Base-by-base conservation (phyloP, 2,113 vertebrate genomes). In the Struthidea cinerea region DNA sequence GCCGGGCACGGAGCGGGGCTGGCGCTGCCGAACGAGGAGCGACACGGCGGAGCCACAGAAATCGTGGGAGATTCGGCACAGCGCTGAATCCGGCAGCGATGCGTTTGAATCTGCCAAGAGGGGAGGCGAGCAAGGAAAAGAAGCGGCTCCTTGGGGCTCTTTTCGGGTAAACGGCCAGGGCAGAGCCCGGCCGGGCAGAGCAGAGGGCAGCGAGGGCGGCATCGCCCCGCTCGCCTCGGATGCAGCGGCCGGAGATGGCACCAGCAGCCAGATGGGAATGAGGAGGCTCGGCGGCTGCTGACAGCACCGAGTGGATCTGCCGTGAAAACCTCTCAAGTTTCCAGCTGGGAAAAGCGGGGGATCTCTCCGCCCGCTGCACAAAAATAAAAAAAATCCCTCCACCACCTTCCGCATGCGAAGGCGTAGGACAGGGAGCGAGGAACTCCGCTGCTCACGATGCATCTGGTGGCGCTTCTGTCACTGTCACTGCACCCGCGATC, bases 401-500 rank as follows among this genome's bases (percentile, higher is more conserved):
- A 74, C 56, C 84, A 69, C 94, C 88, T 95, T 93, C 94, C 95
- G 90, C 96, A 69, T 57, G 92, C 79, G 85, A 95, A 89, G 94
- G 82, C 90, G 92, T 59, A 87, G 77, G 88, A 80, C 24, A 65
- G 86, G 80, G 90, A 92, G 69, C 75, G 56, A 81, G 93, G 93
- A 94, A 93, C 87, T 89, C 87, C 53, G n/a, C 78, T 42, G 92
- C 84, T 93, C 77, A 27, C 63, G 71, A 69, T 63, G 89, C 87
- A 94, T 89, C 86, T 80, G 91, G 89, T 82, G 84, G 87, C n/a
- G 70, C 70, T 27, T 60, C 88, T 53, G 76, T 20, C 90, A 13
- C 91, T 27, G 92, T 9, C 84, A 10, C 91, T 9, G 88, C 92
- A 4, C 41, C 82, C 81, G 60, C 87, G 79, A 52, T 27, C 57